Conservation (phyloP, 92 coral and sea anemone species). For the Porites cylindrica region DNA sequence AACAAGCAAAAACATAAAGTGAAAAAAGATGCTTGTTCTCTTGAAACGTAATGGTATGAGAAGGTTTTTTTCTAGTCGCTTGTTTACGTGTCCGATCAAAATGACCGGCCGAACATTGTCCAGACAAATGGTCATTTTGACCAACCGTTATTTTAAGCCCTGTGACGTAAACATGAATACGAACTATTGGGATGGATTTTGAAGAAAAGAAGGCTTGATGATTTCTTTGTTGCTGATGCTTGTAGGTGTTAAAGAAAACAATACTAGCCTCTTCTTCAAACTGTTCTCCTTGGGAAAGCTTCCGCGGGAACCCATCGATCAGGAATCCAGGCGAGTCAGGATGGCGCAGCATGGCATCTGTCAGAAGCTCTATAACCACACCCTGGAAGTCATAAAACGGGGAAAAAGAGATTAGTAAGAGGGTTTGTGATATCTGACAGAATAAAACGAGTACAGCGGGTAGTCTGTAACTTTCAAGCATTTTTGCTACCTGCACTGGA, state of each 20-base stretch:
- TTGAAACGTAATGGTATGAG: too few species aligned
- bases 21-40: too few species aligned
- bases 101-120: too few species aligned
- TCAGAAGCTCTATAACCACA: constrained; percentile 74
- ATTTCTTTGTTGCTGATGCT: background rate
- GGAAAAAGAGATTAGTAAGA: background rate
- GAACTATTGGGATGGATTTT: too few species aligned
- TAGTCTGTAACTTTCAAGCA: background rate
- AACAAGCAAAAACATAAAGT: too few species aligned
- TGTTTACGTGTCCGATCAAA: too few species aligned
- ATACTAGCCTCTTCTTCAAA: constrained; percentile 80
- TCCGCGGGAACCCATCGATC: constrained; percentile 90
- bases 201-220: too few species aligned
- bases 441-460: background rate
- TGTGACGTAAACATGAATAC: too few species aligned
- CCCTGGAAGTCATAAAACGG: constrained; percentile 51
- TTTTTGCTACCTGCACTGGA: background rate
- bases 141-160: too few species aligned
- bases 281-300: constrained; percentile 75
- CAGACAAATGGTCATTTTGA: too few species aligned
- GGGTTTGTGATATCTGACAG: background rate
- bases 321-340: constrained; percentile 90
- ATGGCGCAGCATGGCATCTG: constrained; percentile 79
- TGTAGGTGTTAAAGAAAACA: background rate
- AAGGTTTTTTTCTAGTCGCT: too few species aligned